phyloP scores from a whole-genome alignment of 2,797 vertebrate genomes.

The Enteromius thamalakanensis region DNA sequence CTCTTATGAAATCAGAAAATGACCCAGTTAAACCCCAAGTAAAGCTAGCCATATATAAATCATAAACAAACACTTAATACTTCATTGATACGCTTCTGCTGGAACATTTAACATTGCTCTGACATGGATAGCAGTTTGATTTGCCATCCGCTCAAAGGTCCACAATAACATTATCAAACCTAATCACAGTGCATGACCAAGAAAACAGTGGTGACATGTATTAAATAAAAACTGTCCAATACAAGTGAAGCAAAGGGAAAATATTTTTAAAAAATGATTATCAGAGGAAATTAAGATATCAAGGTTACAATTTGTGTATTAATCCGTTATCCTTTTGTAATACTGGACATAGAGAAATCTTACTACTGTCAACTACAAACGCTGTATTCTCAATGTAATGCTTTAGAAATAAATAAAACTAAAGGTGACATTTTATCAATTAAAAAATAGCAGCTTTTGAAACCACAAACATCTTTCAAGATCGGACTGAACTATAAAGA shows the following conservation, averaged over 20 bases:
- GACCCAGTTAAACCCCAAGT: neutral
- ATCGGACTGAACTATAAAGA: neutral
- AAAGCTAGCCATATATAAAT: neutral
- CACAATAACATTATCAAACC: slow-evolving; percentile 9
- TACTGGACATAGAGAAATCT: slow-evolving; percentile 8
- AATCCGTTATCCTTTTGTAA: neutral
- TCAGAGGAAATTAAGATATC: neutral
- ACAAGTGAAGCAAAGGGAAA: neutral
- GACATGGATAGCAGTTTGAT: neutral
- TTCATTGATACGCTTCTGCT: neutral
- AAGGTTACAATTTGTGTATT: neutral
- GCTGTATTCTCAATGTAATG: slow-evolving; percentile 5
- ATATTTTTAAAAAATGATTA: no score
- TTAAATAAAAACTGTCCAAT: slow-evolving; percentile 14
- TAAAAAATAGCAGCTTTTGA: slow-evolving; percentile 37
- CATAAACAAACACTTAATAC: neutral
- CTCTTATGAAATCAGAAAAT: neutral
- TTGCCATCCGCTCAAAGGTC: neutral
- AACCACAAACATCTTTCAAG: neutral
- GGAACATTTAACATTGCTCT: slow-evolving; percentile 3
- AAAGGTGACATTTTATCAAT: neutral
- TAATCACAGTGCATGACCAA: slow-evolving; percentile 8
- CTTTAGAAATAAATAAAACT: slow-evolving; percentile 27
- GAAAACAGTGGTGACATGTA: slow-evolving; percentile 4
- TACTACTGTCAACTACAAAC: slow-evolving; percentile 3